These are phyloP conservation scores for Lytechinus variegatus DNA, from an alignment of 35 echinoderm and acorn worm genomes.

Conservation along the genomic window DNA sequence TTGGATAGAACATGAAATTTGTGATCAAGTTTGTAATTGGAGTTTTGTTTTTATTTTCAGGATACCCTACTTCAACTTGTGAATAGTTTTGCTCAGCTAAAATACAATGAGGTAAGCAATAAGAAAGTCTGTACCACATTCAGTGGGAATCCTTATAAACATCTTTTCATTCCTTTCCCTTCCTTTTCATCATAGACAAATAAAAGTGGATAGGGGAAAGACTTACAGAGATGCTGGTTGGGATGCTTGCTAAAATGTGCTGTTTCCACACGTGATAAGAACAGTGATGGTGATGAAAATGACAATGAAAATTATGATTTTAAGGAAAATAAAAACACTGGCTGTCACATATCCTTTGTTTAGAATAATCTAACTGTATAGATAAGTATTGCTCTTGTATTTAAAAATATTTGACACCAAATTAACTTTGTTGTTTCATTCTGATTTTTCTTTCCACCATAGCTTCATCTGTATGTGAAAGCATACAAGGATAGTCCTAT, in stretches of 20 bases:
- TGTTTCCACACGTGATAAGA: too few relatives aligned
- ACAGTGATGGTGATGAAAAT: too few relatives aligned
- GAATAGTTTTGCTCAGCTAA: slow-evolving; percentile 77
- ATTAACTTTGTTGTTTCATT: background rate
- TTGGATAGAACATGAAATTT: too few relatives aligned
- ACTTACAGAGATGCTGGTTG: background rate
- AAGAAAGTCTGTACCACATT: too few relatives aligned
- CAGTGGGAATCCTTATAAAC: background rate
- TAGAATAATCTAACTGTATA: too few relatives aligned
- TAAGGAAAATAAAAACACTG: too few relatives aligned
- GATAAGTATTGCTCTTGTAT: too few relatives aligned
- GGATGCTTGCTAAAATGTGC: background rate
- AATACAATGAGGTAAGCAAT: slow-evolving; percentile 87
- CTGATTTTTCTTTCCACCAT: background rate
- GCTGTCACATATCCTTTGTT: too few relatives aligned
- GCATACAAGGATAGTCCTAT: slow-evolving; percentile 58
- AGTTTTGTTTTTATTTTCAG: slow-evolving; percentile 40
- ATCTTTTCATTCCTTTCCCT: background rate
- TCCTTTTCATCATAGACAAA: too few relatives aligned
- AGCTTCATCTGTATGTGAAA: slow-evolving; percentile 93
- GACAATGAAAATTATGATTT: too few relatives aligned
- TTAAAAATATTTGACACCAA: too few relatives aligned
- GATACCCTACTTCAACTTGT: slow-evolving; percentile 80
- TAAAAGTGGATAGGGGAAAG: too few relatives aligned
- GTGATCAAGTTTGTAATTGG: background rate